phyloP scores from a whole-genome alignment of 2,888 invertebrate species.

The Troides helena region DNA sequence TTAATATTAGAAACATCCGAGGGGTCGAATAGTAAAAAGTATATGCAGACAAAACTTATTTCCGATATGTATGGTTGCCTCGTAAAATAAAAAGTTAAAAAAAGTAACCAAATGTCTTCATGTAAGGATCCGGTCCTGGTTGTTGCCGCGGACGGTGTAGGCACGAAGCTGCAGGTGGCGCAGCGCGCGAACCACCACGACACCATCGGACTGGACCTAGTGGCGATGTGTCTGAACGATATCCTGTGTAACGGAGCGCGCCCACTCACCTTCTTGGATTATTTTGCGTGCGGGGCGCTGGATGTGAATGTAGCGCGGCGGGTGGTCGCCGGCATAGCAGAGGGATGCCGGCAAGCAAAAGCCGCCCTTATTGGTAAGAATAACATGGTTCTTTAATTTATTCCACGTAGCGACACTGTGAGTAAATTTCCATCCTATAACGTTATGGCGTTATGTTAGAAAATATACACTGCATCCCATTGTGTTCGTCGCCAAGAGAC shows the following conservation, averaged over 20 bases:
- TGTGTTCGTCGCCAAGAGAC: too few species aligned
- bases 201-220: slow-evolving; percentile 95
- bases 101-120: too few species aligned
- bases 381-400: too few species aligned
- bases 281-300: slow-evolving; percentile 94
- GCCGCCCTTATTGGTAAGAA: slow-evolving; percentile 63
- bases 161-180: slow-evolving; percentile 97
- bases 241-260: slow-evolving; percentile 97
- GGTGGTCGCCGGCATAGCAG: slow-evolving; percentile 89
- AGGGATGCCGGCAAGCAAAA: slow-evolving; percentile 90
- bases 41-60: too few species aligned
- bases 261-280: slow-evolving; percentile 97
- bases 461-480: too few species aligned
- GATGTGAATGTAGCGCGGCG: slow-evolving; percentile 83
- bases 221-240: slow-evolving; percentile 99
- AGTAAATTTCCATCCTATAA: too few species aligned
- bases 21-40: too few species aligned
- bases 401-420: too few species aligned
- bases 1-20: too few species aligned
- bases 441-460: too few species aligned
- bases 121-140: slow-evolving; percentile 90
- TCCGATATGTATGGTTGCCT: too few species aligned
- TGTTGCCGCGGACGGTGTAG: slow-evolving; percentile 98
- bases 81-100: too few species aligned
- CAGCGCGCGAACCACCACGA: slow-evolving; percentile 87